Percentiles rank a stretch among this genome's conserved stretches.
These are phyloP conservation scores for Gallinago paraguaiae DNA, from an alignment of 2,113 vertebrate species.

Conservation along the genomic window DNA sequence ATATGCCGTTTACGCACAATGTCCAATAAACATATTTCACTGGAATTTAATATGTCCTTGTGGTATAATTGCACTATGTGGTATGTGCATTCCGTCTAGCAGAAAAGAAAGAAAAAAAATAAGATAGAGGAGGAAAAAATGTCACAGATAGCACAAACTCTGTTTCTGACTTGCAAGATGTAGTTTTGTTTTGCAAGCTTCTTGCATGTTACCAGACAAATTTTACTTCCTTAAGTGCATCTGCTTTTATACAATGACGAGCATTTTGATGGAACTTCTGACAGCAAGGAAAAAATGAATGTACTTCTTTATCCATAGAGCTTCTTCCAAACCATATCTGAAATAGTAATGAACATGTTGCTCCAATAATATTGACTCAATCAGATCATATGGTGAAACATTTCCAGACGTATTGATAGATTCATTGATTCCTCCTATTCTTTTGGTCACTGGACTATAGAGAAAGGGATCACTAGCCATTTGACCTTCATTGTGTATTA, in stretches of 20 bases:
- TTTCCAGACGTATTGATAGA: conserved; percentile 84
- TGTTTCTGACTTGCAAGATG: not conserved
- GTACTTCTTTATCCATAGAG: not conserved
- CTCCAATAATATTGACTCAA: conserved; percentile 79
- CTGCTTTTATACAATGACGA: not conserved
- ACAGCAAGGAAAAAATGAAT: not conserved
- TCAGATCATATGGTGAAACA: conserved; percentile 81
- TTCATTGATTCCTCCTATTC: conserved; percentile 84
- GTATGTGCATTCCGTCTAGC: not conserved
- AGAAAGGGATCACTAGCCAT: conserved; percentile 85
- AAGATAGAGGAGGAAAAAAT: not conserved
- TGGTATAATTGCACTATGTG: conserved; percentile 38
- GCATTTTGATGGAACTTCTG: not conserved
- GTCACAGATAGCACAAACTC: not conserved
- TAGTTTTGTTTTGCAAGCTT: not conserved
- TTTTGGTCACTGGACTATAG: conserved; percentile 83
- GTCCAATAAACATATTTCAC: conserved; percentile 52
- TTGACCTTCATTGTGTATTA: conserved; percentile 92
- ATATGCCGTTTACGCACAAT: conserved; percentile 43
- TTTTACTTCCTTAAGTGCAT: not conserved
- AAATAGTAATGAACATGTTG: conserved; percentile 74
- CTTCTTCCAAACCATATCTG: conserved; percentile 25
- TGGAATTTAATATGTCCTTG: conserved; percentile 16
- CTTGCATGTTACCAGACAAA: not conserved
- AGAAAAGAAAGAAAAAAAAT: not conserved